Evolutionary conservation across 2,888 invertebrate species (phyloP).

Genomic region (Hydrotaea cyrtoneurina): DNA sequence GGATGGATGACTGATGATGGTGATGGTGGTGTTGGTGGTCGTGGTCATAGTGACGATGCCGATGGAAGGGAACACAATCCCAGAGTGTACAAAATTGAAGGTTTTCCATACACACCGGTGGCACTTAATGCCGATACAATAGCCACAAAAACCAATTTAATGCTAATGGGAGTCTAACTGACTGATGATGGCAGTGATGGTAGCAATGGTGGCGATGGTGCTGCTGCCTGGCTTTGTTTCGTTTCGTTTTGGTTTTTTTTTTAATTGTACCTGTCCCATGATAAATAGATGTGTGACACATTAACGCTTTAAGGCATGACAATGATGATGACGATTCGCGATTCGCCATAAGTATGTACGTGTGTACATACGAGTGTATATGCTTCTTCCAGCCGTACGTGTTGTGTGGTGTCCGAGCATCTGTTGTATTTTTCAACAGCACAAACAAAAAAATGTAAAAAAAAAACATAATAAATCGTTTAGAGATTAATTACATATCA

Average conservation of each 20-base stretch:
- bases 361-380: background rate
- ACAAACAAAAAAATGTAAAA: background rate
- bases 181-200: constrained; percentile 29
- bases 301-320: constrained; percentile 55
- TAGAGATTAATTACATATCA: constrained; percentile 57
- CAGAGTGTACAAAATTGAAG: constrained; percentile 46
- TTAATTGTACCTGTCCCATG: constrained; percentile 56
- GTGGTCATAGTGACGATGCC: background rate
- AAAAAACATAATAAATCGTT: constrained; percentile 48
- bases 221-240: constrained; percentile 18
- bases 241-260: constrained; percentile 15
- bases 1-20: too few species aligned
- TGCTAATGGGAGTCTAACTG: constrained; percentile 51
- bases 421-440: constrained; percentile 22
- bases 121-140: constrained; percentile 52
- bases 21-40: background rate
- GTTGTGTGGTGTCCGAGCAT: constrained; percentile 20
- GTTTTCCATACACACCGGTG: constrained; percentile 37
- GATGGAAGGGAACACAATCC: background rate
- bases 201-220: constrained; percentile 41
- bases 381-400: background rate
- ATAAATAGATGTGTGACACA: constrained; percentile 60
- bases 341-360: background rate
- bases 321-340: constrained; percentile 49
- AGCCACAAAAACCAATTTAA: constrained; percentile 53